Conservation (phyloP, 2,888 invertebrate genomes). For the Mechanitis messenoides region DNA sequence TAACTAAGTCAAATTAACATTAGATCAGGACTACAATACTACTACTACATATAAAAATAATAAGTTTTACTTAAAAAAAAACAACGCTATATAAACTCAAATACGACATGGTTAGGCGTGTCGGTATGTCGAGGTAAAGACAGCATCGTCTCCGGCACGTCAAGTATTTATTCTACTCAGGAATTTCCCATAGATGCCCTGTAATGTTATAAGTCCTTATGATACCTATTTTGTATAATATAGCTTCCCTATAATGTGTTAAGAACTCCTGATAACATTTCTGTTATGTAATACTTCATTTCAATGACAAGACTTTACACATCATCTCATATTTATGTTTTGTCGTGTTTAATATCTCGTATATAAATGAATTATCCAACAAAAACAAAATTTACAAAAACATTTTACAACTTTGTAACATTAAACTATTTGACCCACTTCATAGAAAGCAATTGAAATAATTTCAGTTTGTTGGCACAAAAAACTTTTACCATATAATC, state of each 20-base stretch:
- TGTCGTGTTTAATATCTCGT: too few species aligned
- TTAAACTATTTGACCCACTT: background rate
- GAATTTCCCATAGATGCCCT: background rate
- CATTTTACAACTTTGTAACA: too few species aligned
- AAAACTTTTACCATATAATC: background rate
- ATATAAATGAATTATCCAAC: too few species aligned
- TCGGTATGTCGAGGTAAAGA: slow-evolving; percentile 6
- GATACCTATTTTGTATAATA: background rate
- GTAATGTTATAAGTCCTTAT: slow-evolving; percentile 12
- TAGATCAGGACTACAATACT: too few species aligned
- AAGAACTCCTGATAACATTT: background rate
- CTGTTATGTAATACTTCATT: too few species aligned
- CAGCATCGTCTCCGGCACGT: slow-evolving; percentile 2
- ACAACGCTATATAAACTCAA: background rate
- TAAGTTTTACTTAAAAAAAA: too few species aligned
- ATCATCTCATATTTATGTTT: too few species aligned
- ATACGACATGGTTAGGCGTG: background rate
- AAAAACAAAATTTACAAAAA: too few species aligned
- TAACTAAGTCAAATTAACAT: too few species aligned
- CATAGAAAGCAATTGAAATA: slow-evolving; percentile 1
- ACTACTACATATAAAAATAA: too few species aligned
- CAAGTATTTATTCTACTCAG: slow-evolving; percentile 2
- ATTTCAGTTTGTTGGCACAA: background rate
- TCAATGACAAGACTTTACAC: too few species aligned
- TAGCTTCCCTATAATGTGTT: slow-evolving; percentile 8